Evolutionary conservation across 2,113 vertebrate genomes (phyloP), one percentile per base, ranked within the genome.

Genomic region (Brevimyrus niger): DNA sequence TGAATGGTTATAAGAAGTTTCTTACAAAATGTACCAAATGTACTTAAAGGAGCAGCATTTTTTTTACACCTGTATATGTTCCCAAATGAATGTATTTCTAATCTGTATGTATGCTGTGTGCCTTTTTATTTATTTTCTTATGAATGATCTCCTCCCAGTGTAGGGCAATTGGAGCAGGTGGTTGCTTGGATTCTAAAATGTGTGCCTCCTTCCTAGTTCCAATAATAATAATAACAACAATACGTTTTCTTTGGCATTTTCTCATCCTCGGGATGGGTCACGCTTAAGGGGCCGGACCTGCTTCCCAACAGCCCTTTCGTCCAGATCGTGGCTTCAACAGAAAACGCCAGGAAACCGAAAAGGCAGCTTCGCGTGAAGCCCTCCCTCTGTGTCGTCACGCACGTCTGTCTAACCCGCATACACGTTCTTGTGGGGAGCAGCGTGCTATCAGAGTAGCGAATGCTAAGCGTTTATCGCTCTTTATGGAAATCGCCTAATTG

Each of bases 401-500:
- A 3, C 47, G 21, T 19, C 82, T 10, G 82, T 4, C 82, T 47
- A 27, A 27, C 6, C 19, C 0, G 21, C 89, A 89, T 6, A 38
- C n/a, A 19, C 21, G 19, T 35, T 2, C 31, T 42, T 23, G 51
- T 21, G 19, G 3, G 15, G 86, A 87, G 51, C 19, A 13, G 50
- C 35, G 27, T 19, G 51, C 17, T 83, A 58, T n/a, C 48, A 58
- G 88, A 83, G 51, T 23, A n/a, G 2, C 1, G 38, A 46, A 38
- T 50, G 73, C 69, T 50, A 47, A 87, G 76, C 51, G 53, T 17
- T 44, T 42, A 13, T 87, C 55, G 61, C 80, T 27, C 61, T 87
- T 87, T 87, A 87, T 80, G 89, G 48, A 87, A 50, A n/a, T 65
- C 58, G 31, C 69, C 91, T 94, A 94, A 94, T 95, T 94, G 92